These are phyloP conservation scores for Brienomyrus longianalis DNA, from an alignment of 2,113 vertebrate genomes.

Conservation along the genomic window DNA sequence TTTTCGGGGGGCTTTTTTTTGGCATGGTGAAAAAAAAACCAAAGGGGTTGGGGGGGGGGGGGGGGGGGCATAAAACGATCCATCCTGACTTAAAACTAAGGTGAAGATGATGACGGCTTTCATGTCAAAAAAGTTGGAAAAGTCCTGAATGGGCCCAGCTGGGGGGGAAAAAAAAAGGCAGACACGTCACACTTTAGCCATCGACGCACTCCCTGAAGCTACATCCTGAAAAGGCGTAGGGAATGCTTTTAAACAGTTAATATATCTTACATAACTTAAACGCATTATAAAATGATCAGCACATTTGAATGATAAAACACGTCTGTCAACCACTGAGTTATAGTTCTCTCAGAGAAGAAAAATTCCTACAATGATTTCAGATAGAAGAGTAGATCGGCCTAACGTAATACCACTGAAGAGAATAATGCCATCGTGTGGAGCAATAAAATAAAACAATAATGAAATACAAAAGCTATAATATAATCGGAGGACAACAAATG, in stretches of 20 bases:
- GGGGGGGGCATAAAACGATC: not conserved
- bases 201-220: conserved; percentile 39
- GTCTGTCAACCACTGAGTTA: conserved; percentile 24
- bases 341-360: conserved; percentile 41
- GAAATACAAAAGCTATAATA: conserved; percentile 70
- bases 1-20: conserved; percentile 48
- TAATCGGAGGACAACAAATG: conserved; percentile 64
- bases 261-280: conserved; percentile 68
- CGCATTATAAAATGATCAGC: conserved; percentile 66
- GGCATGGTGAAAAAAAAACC: conserved; percentile 53
- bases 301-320: conserved; percentile 57
- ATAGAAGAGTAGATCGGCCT: conserved; percentile 47
- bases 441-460: conserved; percentile 52
- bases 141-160: conserved; percentile 20
- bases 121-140: conserved; percentile 7
- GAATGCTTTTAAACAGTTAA: conserved; percentile 66
- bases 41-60: conserved; percentile 15
- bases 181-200: conserved; percentile 43
- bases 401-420: conserved; percentile 42
- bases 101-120: conserved; percentile 6
- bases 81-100: conserved; percentile 14
- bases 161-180: conserved; percentile 33
- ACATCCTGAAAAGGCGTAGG: conserved; percentile 59
- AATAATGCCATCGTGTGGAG: conserved; percentile 74
- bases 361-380: conserved; percentile 53